Evolutionary conservation across 92 coral and sea anemone species (phyloP).

Genomic region (Heliopora coerulea): DNA sequence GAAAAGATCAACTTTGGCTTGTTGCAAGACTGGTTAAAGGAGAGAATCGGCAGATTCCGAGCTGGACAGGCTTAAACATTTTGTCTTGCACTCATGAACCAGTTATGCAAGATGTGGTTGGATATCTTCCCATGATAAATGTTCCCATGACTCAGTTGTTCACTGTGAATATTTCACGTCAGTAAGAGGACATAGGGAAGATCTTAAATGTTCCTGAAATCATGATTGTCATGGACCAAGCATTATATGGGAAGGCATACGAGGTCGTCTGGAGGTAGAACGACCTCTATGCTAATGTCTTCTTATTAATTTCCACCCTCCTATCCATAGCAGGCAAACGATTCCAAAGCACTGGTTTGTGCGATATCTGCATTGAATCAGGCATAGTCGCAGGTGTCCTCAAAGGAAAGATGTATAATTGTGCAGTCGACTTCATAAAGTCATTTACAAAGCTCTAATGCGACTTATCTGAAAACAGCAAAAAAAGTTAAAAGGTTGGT

Average conservation of each 20-base stretch:
- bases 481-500: too few species aligned
- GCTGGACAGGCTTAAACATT: slow-evolving; percentile 67
- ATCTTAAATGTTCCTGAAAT: slow-evolving; percentile 15
- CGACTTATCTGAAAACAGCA: too few species aligned
- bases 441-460: too few species aligned
- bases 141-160: slow-evolving; percentile 49
- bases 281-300: slow-evolving; percentile 17
- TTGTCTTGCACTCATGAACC: slow-evolving; percentile 28
- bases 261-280: slow-evolving; percentile 34
- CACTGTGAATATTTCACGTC: slow-evolving; percentile 33
- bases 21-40: slow-evolving; percentile 43
- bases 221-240: slow-evolving; percentile 58
- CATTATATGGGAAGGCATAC: slow-evolving; percentile 45
- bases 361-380: slow-evolving; percentile 43
- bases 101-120: slow-evolving; percentile 47
- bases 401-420: slow-evolving; percentile 48
- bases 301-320: slow-evolving; percentile 44
- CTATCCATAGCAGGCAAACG: slow-evolving; percentile 53
- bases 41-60: slow-evolving; percentile 40
- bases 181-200: slow-evolving; percentile 35
- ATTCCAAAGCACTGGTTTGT: slow-evolving; percentile 45
- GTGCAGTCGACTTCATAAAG: slow-evolving; percentile 11
- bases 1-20: slow-evolving; percentile 43
- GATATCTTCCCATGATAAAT: slow-evolving; percentile 53
- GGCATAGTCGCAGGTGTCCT: slow-evolving; percentile 42